Evolutionary conservation across 2,888 invertebrate species (phyloP).

Genomic region (Malthinus flaveolus): DNA sequence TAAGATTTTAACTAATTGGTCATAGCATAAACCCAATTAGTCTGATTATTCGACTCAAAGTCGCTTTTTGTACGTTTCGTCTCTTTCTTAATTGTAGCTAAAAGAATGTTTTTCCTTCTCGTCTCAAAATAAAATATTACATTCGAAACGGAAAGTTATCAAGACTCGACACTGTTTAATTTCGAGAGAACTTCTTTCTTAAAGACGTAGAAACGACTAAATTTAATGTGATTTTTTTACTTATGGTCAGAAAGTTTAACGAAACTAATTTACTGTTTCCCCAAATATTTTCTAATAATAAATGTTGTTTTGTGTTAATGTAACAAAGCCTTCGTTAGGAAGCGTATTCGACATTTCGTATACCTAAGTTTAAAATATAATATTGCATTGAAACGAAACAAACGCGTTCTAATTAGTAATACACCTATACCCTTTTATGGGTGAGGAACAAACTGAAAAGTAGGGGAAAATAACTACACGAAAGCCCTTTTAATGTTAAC

Average conservation of each 20-base stretch:
- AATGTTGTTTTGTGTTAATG: neutral
- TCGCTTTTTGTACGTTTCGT: slow-evolving; percentile 22
- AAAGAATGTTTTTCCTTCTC: slow-evolving; percentile 25
- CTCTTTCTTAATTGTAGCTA: slow-evolving; percentile 23
- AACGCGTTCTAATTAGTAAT: no score
- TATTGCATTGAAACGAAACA: no score
- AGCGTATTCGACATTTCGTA: no score
- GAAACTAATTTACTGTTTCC: neutral
- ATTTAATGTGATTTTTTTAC: no score
- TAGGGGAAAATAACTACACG: no score
- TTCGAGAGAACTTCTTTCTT: slow-evolving; percentile 19
- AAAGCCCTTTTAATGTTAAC: no score
- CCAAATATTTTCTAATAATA: no score
- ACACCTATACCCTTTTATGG: no score
- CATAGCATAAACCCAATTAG: slow-evolving; percentile 45
- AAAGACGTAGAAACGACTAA: neutral
- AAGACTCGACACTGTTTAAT: slow-evolving; percentile 31
- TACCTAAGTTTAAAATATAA: no score
- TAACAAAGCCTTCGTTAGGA: slow-evolving; percentile 2
- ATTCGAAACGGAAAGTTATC: slow-evolving; percentile 27
- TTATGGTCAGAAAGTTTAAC: slow-evolving; percentile 1
- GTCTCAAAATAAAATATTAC: slow-evolving; percentile 35
- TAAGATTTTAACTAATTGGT: slow-evolving; percentile 45
- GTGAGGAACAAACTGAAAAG: no score
- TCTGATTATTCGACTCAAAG: slow-evolving; percentile 37